These are phyloP conservation scores for Neostethus bicornis DNA, from an alignment of 2,797 vertebrate genomes.

Conservation along the genomic window DNA sequence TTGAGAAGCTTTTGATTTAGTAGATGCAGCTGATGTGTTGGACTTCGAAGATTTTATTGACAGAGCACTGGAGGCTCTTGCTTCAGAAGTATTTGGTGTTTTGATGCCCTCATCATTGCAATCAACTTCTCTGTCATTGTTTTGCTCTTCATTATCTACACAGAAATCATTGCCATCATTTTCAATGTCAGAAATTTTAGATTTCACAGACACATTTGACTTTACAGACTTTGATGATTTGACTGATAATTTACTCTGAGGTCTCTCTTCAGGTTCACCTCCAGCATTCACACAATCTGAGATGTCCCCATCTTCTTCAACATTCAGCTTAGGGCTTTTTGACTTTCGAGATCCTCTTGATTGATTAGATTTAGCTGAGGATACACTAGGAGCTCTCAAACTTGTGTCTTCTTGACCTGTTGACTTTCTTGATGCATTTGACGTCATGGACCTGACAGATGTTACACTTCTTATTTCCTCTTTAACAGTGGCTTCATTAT, in stretches of 20 bases:
- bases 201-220: conserved; percentile 56
- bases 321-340: conserved; percentile 8
- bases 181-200: conserved; percentile 11
- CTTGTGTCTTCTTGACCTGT: conserved; percentile 1
- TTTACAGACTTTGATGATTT: conserved; percentile 52
- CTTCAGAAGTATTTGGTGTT: conserved; percentile 7
- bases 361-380: conserved; percentile 41
- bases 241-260: conserved; percentile 53
- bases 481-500: conserved; percentile 1
- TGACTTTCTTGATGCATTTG: conserved; percentile 44
- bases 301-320: conserved; percentile 11
- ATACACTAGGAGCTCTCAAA: conserved; percentile 36
- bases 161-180: conserved; percentile 4
- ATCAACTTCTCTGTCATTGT: conserved; percentile 11
- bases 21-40: conserved; percentile 42
- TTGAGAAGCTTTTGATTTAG: conserved; percentile 35
- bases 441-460: conserved; percentile 33
- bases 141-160: conserved; percentile 7
- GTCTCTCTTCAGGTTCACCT: conserved; percentile 36
- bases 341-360: conserved; percentile 48
- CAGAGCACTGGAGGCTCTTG: conserved; percentile 40
- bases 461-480: conserved; percentile 30
- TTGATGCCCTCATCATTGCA: background rate
- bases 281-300: conserved; percentile 13
- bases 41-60: conserved; percentile 61